Conservation (phyloP, 2,888 invertebrate genomes). For the Linnaemya vulpina region DNA sequence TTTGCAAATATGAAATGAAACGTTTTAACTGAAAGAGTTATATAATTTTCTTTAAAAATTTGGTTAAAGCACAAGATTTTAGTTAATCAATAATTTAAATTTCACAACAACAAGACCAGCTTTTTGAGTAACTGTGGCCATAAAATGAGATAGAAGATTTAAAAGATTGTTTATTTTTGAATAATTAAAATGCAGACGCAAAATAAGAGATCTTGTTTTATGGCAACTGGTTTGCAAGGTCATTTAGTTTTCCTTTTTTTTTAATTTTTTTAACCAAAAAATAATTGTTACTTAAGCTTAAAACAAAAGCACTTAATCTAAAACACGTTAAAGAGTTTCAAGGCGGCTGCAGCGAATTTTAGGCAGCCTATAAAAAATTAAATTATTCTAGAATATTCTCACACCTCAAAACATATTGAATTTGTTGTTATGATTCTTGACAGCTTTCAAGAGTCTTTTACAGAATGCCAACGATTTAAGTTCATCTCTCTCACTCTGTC, state of each 20-base stretch:
- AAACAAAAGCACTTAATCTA: neutral
- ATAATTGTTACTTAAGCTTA: neutral
- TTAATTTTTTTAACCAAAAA: neutral
- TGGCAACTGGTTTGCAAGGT: constrained; percentile 43
- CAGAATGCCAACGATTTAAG: neutral
- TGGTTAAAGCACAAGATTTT: neutral
- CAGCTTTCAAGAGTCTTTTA: neutral
- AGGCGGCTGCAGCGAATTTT: neutral
- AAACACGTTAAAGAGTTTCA: neutral
- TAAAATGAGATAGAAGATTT: neutral
- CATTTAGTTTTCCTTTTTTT: constrained; percentile 5
- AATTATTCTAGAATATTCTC: neutral
- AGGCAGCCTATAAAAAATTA: neutral
- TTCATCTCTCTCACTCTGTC: neutral
- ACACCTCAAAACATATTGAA: neutral
- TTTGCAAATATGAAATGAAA: neutral
- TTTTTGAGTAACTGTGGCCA: constrained; percentile 7
- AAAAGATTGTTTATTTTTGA: neutral
- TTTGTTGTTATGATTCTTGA: neutral
- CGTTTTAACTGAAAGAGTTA: neutral
- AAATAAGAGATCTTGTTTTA: neutral
- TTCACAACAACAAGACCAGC: neutral
- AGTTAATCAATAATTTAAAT: constrained; percentile 9
- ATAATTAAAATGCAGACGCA: neutral
- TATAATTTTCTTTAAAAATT: constrained; percentile 3